A percentile compares a stretch with the other conserved stretches of the same genome.
These are phyloP conservation scores for Kryptolebias ocellatus DNA, from an alignment of 2,797 vertebrate species.

Conservation along the genomic window DNA sequence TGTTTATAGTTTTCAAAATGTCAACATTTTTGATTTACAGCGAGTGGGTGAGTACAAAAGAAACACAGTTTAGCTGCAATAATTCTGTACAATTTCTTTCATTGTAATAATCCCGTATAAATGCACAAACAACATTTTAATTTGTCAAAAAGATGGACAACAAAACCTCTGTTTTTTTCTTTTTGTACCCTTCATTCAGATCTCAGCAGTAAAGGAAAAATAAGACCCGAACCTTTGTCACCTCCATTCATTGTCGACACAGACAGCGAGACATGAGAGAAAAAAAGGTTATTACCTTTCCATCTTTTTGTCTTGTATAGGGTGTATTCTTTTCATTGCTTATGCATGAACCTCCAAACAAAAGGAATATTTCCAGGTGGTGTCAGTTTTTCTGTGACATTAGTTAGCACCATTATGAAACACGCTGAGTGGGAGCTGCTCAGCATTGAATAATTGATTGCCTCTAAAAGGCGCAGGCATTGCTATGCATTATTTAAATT, in stretches of 20 bases:
- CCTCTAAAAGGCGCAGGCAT: slow-evolving; percentile 60
- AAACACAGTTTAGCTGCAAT: not conserved
- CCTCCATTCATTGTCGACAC: slow-evolving; percentile 19
- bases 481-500: slow-evolving; percentile 72
- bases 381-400: slow-evolving; percentile 67
- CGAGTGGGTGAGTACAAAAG: not conserved
- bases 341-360: slow-evolving; percentile 60
- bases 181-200: not conserved
- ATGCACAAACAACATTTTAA: slow-evolving; percentile 20
- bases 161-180: not conserved
- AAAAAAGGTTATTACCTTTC: slow-evolving; percentile 32
- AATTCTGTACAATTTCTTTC: not conserved
- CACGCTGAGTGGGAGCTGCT: slow-evolving; percentile 64
- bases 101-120: not conserved
- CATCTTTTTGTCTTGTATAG: slow-evolving; percentile 33
- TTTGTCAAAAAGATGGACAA: slow-evolving; percentile 1
- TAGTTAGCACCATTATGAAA: slow-evolving; percentile 66
- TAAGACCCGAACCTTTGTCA: slow-evolving; percentile 18
- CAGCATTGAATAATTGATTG: slow-evolving; percentile 76
- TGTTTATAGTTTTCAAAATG: not conserved
- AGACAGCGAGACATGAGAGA: slow-evolving; percentile 13
- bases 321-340: slow-evolving; percentile 43
- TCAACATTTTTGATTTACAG: not conserved
- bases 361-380: slow-evolving; percentile 50
- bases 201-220: slow-evolving; percentile 10